Evolutionary conservation across 2,797 vertebrate species (phyloP).

Genomic region (Clarias pachynema): DNA sequence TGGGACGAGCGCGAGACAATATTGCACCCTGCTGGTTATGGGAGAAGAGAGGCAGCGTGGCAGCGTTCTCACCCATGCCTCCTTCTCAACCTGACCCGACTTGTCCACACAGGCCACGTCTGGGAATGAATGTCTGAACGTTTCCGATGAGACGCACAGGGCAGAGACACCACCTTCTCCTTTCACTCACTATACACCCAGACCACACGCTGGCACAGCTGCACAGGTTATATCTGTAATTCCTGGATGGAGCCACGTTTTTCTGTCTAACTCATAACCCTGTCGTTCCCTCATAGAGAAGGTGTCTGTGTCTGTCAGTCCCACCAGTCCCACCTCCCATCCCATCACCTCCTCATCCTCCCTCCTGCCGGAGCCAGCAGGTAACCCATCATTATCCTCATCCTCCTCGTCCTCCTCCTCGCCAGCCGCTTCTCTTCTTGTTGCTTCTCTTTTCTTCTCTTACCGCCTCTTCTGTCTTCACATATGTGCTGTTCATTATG

Average conservation of each 20-base stretch:
- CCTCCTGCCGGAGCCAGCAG: constrained; percentile 64
- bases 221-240: constrained; percentile 3
- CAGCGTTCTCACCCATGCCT: constrained; percentile 26
- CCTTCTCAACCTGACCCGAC: constrained; percentile 16
- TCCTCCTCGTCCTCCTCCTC: not conserved
- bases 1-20: constrained; percentile 47
- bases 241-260: constrained; percentile 25
- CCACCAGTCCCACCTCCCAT: constrained; percentile 64
- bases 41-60: not conserved
- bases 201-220: constrained; percentile 22
- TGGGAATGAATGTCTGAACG: not conserved
- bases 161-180: constrained; percentile 47
- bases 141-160: constrained; percentile 13
- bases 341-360: constrained; percentile 63
- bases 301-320: constrained; percentile 63
- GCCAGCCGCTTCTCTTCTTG: constrained; percentile 13
- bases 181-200: constrained; percentile 9
- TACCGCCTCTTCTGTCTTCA: not conserved
- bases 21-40: constrained; percentile 54
- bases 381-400: constrained; percentile 62
- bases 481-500: not conserved
- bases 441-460: not conserved
- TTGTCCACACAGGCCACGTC: not conserved
- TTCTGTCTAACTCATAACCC: constrained; percentile 32
- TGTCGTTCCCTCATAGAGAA: constrained; percentile 64